A percentile compares a stretch with the other conserved stretches of the same genome.
Evolutionary conservation across 2,113 vertebrate genomes (phyloP).

Genomic region (Tychaedon coryphoeus): DNA sequence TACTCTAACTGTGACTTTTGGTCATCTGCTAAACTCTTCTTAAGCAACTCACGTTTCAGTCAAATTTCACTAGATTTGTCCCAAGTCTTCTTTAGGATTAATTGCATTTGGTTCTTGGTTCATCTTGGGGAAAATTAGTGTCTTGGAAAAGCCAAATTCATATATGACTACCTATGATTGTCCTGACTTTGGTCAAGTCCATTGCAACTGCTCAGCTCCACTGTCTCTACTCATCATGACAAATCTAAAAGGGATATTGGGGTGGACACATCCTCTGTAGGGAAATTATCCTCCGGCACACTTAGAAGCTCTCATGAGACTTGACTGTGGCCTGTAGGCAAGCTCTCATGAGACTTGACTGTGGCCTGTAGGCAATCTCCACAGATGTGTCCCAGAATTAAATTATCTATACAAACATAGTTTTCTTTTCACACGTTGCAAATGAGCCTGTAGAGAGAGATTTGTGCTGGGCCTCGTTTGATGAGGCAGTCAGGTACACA

Average conservation of each 20-base stretch:
- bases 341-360: background rate
- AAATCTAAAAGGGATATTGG: background rate
- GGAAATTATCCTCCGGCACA: background rate
- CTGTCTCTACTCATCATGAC: background rate
- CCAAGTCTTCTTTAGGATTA: background rate
- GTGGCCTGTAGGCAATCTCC: conserved; percentile 28
- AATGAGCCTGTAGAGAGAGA: conserved; percentile 6
- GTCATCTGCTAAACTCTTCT: background rate
- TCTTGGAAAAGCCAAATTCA: background rate
- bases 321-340: conserved; percentile 9
- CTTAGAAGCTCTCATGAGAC: background rate
- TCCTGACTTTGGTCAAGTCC: background rate
- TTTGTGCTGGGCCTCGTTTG: background rate
- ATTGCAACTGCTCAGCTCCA: background rate
- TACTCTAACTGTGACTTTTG: background rate
- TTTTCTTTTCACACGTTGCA: background rate
- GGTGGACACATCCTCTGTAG: background rate
- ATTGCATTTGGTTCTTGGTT: background rate
- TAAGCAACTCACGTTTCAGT: background rate
- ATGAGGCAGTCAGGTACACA: background rate
- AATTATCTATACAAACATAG: conserved; percentile 12
- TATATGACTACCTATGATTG: rapidly evolving
- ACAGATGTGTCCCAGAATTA: conserved; percentile 26
- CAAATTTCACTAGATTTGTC: background rate
- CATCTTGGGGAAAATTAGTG: background rate